phyloP scores from a whole-genome alignment of 1,140 invertebrate genomes.

The Stenopsyche tienmushanensis region DNA sequence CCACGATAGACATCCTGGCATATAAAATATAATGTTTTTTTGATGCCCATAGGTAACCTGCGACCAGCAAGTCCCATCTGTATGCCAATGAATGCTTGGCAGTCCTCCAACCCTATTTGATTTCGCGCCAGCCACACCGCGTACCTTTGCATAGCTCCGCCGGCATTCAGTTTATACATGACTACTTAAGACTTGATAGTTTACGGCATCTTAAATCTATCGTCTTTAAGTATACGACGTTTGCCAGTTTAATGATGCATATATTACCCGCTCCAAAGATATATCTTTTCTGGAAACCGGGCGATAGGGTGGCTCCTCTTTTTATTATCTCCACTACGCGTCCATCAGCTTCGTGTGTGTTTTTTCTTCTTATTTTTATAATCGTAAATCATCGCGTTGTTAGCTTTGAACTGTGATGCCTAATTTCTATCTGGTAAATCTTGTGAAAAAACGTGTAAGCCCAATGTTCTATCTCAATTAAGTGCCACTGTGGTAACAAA shows the following conservation, averaged over 20 bases:
- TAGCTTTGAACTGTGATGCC: too few relatives aligned
- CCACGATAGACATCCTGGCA: background rate
- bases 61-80: slow-evolving; percentile 8
- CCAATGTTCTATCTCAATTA: too few relatives aligned
- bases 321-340: too few relatives aligned
- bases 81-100: slow-evolving; percentile 41
- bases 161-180: slow-evolving; percentile 33
- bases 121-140: slow-evolving; percentile 32
- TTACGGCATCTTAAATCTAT: slow-evolving; percentile 41
- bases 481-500: too few relatives aligned
- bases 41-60: slow-evolving; percentile 20
- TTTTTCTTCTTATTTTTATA: too few relatives aligned
- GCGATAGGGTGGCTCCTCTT: background rate
- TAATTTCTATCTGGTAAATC: too few relatives aligned
- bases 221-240: slow-evolving; percentile 37
- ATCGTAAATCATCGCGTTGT: too few relatives aligned
- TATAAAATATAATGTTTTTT: background rate
- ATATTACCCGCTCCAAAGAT: slow-evolving; percentile 27
- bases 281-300: slow-evolving; percentile 2
- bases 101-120: slow-evolving; percentile 39
- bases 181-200: slow-evolving; percentile 40
- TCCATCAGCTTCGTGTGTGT: too few relatives aligned
- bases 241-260: slow-evolving; percentile 39
- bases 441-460: too few relatives aligned
- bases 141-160: slow-evolving; percentile 35